Percentiles rank a stretch among this genome's conserved stretches.
Evolutionary conservation across 2,797 vertebrate genomes (phyloP).

Genomic region (Antrozous pallidus): DNA sequence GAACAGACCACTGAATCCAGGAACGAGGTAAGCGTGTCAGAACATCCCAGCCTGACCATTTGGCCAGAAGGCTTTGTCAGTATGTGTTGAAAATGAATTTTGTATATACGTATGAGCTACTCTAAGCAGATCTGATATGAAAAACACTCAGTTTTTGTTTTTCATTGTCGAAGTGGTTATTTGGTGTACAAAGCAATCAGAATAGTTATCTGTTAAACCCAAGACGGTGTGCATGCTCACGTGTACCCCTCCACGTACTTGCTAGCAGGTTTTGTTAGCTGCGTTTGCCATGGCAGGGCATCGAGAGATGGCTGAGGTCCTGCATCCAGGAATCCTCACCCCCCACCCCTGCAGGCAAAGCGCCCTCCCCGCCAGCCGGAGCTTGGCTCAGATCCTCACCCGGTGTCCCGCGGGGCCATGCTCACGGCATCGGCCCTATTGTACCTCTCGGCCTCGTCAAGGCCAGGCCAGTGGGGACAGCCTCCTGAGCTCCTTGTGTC

Average conservation of each 20-base stretch:
- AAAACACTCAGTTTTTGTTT: not conserved
- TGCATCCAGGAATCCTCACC: not conserved
- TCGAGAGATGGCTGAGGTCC: not conserved
- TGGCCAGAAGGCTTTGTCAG: not conserved
- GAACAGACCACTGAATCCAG: slow-evolving; percentile 28
- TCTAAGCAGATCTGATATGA: not conserved
- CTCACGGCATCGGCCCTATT: not conserved
- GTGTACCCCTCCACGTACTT: not conserved
- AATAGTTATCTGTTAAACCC: slow-evolving; percentile 28
- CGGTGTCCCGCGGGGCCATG: not conserved
- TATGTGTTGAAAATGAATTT: not conserved
- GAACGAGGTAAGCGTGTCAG: slow-evolving; percentile 42
- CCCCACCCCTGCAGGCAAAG: not conserved
- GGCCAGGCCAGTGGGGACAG: not conserved
- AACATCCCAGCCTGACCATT: not conserved
- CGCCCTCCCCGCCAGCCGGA: not conserved
- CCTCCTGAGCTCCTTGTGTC: not conserved
- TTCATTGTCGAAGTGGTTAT: not conserved
- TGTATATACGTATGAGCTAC: not conserved
- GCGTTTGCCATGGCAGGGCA: not conserved
- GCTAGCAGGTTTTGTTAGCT: not conserved
- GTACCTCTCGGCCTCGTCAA: not conserved
- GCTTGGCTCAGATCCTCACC: not conserved
- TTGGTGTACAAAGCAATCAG: not conserved
- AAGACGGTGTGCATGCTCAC: not conserved